These are phyloP conservation scores for Polydrusus tereticollis DNA, from an alignment of 2,888 invertebrate species.

Conservation along the genomic window DNA sequence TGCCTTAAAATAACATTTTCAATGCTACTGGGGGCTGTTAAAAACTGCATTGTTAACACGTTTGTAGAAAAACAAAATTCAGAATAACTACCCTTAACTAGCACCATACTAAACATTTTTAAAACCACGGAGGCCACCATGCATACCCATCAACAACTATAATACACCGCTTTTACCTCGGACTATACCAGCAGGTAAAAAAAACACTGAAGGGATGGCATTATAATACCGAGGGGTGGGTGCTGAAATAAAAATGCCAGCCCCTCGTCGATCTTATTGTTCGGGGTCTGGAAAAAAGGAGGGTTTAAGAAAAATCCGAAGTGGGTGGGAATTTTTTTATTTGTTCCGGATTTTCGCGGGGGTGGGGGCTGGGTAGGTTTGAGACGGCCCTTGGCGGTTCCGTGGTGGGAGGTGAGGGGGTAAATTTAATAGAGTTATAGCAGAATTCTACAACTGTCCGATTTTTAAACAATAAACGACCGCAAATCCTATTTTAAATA, in stretches of 20 bases:
- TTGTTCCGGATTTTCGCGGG: background rate
- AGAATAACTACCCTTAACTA: background rate
- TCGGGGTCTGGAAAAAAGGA: slow-evolving; percentile 57
- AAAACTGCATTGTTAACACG: too few species aligned
- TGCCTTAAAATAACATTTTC: too few species aligned
- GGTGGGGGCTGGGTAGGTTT: background rate
- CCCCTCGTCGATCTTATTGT: slow-evolving; percentile 50
- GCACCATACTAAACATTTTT: background rate
- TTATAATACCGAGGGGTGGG: slow-evolving; percentile 39
- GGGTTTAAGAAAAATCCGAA: slow-evolving; percentile 59
- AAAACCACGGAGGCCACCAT: background rate
- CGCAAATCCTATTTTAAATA: slow-evolving; percentile 38
- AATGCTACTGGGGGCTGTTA: too few species aligned
- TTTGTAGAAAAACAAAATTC: too few species aligned
- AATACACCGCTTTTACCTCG: background rate
- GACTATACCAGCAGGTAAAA: slow-evolving; percentile 47
- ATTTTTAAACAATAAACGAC: background rate
- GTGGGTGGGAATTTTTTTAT: slow-evolving; percentile 55
- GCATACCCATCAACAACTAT: background rate
- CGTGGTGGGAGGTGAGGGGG: background rate
- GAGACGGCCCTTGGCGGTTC: background rate
- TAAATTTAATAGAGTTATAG: too few species aligned
- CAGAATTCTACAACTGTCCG: background rate
- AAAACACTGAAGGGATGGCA: slow-evolving; percentile 42
- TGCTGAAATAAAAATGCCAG: slow-evolving; percentile 26